Evolutionary conservation across 2,888 invertebrate species (phyloP).

Genomic region (Erebia epiphron): DNA sequence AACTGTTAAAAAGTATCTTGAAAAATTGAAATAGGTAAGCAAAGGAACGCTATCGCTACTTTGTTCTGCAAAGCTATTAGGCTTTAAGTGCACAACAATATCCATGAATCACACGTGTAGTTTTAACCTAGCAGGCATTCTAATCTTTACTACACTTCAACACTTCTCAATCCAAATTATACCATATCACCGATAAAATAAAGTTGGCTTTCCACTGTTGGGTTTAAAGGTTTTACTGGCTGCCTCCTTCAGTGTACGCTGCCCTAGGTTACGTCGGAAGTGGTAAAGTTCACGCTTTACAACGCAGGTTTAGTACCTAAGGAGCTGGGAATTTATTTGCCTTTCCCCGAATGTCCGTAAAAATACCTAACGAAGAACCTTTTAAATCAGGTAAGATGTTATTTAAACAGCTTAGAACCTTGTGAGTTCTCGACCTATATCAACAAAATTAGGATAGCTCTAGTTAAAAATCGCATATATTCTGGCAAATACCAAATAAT

Average conservation of each 20-base stretch:
- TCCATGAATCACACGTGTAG: constrained; percentile 41
- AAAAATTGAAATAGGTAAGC: constrained; percentile 16
- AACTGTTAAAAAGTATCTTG: neutral
- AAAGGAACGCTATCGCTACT: constrained; percentile 23
- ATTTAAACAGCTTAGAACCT: neutral
- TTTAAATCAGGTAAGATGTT: constrained; percentile 16
- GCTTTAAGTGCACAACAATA: constrained; percentile 36
- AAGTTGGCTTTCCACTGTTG: constrained; percentile 11
- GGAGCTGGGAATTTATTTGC: constrained; percentile 34
- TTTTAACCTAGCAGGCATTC: constrained; percentile 35
- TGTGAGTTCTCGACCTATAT: neutral
- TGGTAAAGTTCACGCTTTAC: constrained; percentile 43
- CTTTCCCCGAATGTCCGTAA: constrained; percentile 30
- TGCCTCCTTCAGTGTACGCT: constrained; percentile 31
- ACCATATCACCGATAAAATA: neutral
- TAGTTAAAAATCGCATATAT: too few species aligned
- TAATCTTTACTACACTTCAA: constrained; percentile 32
- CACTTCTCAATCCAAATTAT: constrained; percentile 5
- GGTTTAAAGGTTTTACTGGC: constrained; percentile 18
- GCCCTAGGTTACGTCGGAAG: constrained; percentile 37
- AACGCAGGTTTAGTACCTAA: constrained; percentile 40
- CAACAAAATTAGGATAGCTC: too few species aligned
- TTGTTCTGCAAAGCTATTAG: constrained; percentile 33
- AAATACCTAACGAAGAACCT: constrained; percentile 33
- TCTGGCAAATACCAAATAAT: too few species aligned